Evolutionary conservation across 2,888 invertebrate genomes (phyloP).

Genomic region (Conchocele bisecta): DNA sequence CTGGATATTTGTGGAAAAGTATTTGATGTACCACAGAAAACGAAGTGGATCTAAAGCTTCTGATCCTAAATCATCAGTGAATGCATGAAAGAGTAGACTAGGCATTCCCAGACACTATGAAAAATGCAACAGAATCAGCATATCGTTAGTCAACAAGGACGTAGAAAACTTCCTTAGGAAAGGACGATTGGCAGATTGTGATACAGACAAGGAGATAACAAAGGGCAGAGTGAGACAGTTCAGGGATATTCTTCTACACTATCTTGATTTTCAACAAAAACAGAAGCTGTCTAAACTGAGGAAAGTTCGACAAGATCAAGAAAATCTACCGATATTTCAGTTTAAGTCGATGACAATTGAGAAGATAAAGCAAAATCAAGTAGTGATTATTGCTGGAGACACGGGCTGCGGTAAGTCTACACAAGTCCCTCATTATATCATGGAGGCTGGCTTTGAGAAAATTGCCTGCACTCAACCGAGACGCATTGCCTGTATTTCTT

Average conservation of each 20-base stretch:
- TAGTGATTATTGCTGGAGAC: slow-evolving; percentile 97
- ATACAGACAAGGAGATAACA: slow-evolving; percentile 69
- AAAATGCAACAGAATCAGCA: slow-evolving; percentile 86
- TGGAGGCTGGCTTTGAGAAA: slow-evolving; percentile 90
- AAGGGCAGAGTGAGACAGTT: slow-evolving; percentile 84
- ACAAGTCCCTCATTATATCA: slow-evolving; percentile 95
- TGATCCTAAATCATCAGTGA: not conserved
- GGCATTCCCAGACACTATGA: slow-evolving; percentile 85
- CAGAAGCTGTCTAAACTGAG: slow-evolving; percentile 93
- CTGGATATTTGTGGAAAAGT: slow-evolving; percentile 94
- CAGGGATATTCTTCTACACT: slow-evolving; percentile 88
- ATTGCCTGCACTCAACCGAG: slow-evolving; percentile 98
- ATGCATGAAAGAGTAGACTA: slow-evolving; percentile 56
- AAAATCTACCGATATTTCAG: slow-evolving; percentile 93
- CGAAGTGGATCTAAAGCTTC: slow-evolving; percentile 67
- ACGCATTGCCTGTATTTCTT: slow-evolving; percentile 97
- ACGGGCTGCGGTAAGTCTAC: slow-evolving; percentile 99
- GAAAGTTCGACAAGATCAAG: slow-evolving; percentile 91
- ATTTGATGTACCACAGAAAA: slow-evolving; percentile 88
- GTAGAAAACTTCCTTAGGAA: slow-evolving; percentile 80
- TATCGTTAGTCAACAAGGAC: slow-evolving; percentile 84
- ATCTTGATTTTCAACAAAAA: slow-evolving; percentile 95
- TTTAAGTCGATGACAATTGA: slow-evolving; percentile 90
- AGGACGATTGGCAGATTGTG: slow-evolving; percentile 72
- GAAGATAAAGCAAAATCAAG: slow-evolving; percentile 88